Conservation (phyloP, 2,888 invertebrate species). For the Empis stercorea region DNA sequence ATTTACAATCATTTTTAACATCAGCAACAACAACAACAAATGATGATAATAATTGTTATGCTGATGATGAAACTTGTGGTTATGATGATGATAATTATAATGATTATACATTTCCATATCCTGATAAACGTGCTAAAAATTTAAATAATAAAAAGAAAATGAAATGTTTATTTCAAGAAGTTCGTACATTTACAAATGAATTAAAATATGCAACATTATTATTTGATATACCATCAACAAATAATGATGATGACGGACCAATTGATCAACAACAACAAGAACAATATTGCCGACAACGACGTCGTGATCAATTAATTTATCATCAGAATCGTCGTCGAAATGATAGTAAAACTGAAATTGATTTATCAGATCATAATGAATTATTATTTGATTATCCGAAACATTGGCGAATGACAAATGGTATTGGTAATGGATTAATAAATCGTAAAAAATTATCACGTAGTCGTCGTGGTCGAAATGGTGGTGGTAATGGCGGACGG, state of each 20-base stretch:
- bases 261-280: background rate
- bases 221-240: background rate
- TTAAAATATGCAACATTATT: slow-evolving; percentile 12
- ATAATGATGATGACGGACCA: background rate
- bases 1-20: slow-evolving; percentile 1
- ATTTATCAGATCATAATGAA: background rate
- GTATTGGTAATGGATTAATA: background rate
- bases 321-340: background rate
- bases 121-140: slow-evolving; percentile 16
- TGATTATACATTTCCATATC: slow-evolving; percentile 18
- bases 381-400: slow-evolving; percentile 16
- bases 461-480: slow-evolving; percentile 6
- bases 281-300: no score
- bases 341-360: slow-evolving; percentile 9
- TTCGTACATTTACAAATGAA: slow-evolving; percentile 15
- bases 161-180: slow-evolving; percentile 18
- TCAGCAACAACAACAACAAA: no score
- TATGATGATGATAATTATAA: slow-evolving; percentile 2
- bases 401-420: slow-evolving; percentile 15
- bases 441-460: slow-evolving; percentile 2
- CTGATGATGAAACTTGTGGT: background rate
- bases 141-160: slow-evolving; percentile 14
- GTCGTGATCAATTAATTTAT: background rate
- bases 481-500: slow-evolving; percentile 12
- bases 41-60: slow-evolving; percentile 8